These are phyloP conservation scores for Coboldia fuscipes DNA, from an alignment of 1,140 invertebrate genomes.

Conservation along the genomic window DNA sequence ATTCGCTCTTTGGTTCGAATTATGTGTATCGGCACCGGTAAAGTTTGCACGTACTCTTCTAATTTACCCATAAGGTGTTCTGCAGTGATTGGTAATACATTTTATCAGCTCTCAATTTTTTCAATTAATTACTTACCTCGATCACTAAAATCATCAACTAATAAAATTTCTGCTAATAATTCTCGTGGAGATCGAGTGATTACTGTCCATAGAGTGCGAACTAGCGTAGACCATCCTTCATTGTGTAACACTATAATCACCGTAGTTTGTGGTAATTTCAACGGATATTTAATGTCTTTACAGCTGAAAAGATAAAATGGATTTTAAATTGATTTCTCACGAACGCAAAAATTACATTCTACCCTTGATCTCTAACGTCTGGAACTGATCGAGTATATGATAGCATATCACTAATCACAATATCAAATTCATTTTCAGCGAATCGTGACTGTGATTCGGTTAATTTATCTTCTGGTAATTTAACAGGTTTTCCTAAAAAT, in stretches of 20 bases:
- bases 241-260: conserved; percentile 97
- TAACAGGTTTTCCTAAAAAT: conserved; percentile 47
- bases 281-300: conserved; percentile 52
- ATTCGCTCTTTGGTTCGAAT: conserved; percentile 73
- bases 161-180: conserved; percentile 80
- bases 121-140: conserved; percentile 33
- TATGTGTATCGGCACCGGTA: conserved; percentile 62
- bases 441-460: conserved; percentile 83
- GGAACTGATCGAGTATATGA: conserved; percentile 86
- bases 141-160: conserved; percentile 91
- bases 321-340: not conserved
- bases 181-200: conserved; percentile 76
- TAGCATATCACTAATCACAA: conserved; percentile 93
- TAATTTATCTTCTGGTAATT: conserved; percentile 63
- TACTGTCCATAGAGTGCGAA: conserved; percentile 89
- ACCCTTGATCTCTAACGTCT: conserved; percentile 83
- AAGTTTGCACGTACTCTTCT: conserved; percentile 68
- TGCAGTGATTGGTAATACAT: conserved; percentile 20
- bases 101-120: not conserved
- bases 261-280: conserved; percentile 64
- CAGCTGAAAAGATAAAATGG: conserved; percentile 32
- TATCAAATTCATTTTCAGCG: conserved; percentile 96
- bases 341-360: conserved; percentile 11
- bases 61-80: conserved; percentile 74
- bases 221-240: conserved; percentile 86